Base-by-base conservation (phyloP, 2,797 vertebrate genomes). In the Rhabdophis nuchalis region DNA sequence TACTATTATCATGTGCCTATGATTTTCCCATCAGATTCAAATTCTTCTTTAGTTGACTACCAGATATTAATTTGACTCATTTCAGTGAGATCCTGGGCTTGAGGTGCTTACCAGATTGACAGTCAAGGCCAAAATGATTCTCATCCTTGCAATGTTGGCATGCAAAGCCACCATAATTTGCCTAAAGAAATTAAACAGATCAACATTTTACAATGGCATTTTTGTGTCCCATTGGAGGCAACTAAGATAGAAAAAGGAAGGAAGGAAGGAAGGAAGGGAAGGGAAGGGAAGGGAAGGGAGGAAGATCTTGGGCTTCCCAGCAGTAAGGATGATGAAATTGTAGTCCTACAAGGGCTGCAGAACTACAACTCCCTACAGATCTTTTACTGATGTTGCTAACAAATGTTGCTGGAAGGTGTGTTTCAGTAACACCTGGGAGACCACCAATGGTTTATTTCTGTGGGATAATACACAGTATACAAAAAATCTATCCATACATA, bases 111-210 rank as follows among this genome's bases (percentile, higher is more conserved):
- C 99, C 98, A 97, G 98, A 98, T 64, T 97, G 97, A 94, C 99
- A 99, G 86, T 98, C 96, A 14, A 97, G 96, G 60, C 99, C 99
- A 29, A 96, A 99, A 8, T 57, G 93, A 18, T 96, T 97, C 32
- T 96, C 94, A 93, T 98, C 98, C 14, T 3, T 94, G 96, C 99
- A 99, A 1, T 98, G 96, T 93, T 99, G 98, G 96, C 99, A 99
- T 85, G 98, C 97, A 85, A 98, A 98, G 1, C 99, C 99, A 1
- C 96, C 91, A 92, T 97, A 98, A 14, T 95, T 95, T 32, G 96
- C 97, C 98, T 98, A 95, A 92, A 96, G 91, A 46, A 53, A 52
- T 5, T 77, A 77, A 93, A 93, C 91, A 94, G 91, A 52, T 11
- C 72, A 95, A 20, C 2, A 41, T 92, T 88, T 72, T 86, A 0